Evolutionary conservation across 92 coral and sea anemone genomes (phyloP), one percentile per base, ranked within the genome.

Genomic region (Porites evermanni): DNA sequence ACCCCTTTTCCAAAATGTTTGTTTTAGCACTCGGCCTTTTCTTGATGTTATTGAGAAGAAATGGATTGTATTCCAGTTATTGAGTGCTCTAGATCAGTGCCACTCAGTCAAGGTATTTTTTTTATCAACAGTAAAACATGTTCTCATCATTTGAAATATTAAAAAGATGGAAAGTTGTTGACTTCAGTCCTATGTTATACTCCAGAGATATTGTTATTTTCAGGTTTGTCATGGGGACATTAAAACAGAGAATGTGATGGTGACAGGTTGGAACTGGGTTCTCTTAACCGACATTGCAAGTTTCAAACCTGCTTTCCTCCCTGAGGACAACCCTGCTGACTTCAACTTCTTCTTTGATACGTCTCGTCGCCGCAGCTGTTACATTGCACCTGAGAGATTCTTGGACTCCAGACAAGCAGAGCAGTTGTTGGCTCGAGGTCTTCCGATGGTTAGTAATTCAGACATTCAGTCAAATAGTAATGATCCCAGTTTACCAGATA

Each of bases 161-260:
- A 38, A 38, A 29, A 38, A 38, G 7, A 5, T 38, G 47, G 47
- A 38, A 38, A 38, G 47, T 38, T 38, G 47, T 38, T 38, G 47
- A 38, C 47, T 38, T 38, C 6, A 38, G 47, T 29, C 47, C 47
- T 38, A 3, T 38, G 6, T 38, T 38, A 38, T 56, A 11, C 12
- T 56, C 16, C 61, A 56, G 14, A 3, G 16, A 56, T 72, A 7
- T 47, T 6, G 51, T 23, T 29, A 38, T 20, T 26, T 17, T 9
- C 20, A 97, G 99, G 96, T 97, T 21, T 95, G 98, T 74, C 99
- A 97, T 91, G 99, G 99, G 54, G 99, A 97, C 86, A 95, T 97
- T 26, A 97, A 97, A 77, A 93, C 99, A 52, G 99, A 97, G 85
- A 97, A 97, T 53, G 88, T 97, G 11, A 97, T 97, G 99, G 96